Conservation (phyloP, 2,888 invertebrate species). For the Nemapogon koenigi region DNA sequence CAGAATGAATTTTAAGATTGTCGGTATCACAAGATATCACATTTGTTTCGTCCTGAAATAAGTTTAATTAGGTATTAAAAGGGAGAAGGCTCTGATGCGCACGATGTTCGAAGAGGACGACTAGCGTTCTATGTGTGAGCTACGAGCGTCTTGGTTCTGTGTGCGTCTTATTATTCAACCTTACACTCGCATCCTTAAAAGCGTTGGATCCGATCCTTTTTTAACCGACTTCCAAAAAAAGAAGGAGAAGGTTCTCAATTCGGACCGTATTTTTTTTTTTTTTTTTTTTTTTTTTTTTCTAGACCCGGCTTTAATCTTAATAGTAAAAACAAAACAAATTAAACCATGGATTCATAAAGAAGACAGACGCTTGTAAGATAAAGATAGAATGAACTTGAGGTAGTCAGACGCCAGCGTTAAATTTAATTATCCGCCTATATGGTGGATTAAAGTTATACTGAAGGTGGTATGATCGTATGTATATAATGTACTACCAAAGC, state of each 20-base stretch:
- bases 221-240: too few relatives aligned
- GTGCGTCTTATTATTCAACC: constrained; percentile 7
- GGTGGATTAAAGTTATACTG: too few relatives aligned
- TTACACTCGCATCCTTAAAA: constrained; percentile 6
- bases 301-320: constrained; percentile 4
- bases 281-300: constrained; percentile 5
- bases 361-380: too few relatives aligned
- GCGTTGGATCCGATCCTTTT: too few relatives aligned
- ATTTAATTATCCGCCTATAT: too few relatives aligned
- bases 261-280: too few relatives aligned
- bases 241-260: too few relatives aligned
- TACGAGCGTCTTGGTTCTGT: background rate
- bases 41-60: constrained; percentile 3
- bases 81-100: background rate
- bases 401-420: too few relatives aligned
- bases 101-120: constrained; percentile 2
- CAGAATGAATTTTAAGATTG: constrained; percentile 4
- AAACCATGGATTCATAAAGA: too few relatives aligned
- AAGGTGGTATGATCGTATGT: too few relatives aligned
- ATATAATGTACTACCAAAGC: too few relatives aligned
- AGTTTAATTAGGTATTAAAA: constrained; percentile 7
- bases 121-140: constrained; percentile 1
- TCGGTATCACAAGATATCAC: constrained; percentile 7
- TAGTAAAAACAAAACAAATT: constrained; percentile 8
- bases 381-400: too few relatives aligned